These are phyloP conservation scores for Trichacis sp. DNA, from an alignment of 2,888 invertebrate species.

Conservation along the genomic window DNA sequence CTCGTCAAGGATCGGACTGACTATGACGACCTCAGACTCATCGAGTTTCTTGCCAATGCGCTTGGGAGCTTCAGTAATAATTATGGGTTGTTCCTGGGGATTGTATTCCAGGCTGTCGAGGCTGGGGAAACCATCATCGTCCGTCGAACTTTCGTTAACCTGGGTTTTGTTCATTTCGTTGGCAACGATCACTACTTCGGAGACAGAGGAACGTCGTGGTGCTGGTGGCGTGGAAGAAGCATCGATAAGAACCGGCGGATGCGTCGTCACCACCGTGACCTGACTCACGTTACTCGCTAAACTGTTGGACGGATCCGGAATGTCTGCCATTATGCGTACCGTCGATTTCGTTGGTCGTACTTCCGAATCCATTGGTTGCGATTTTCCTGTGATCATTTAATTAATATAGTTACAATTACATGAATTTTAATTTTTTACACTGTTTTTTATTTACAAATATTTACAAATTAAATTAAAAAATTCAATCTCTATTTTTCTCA, in stretches of 20 bases:
- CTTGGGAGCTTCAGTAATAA: slow-evolving; percentile 65
- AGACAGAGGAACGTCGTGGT: slow-evolving; percentile 75
- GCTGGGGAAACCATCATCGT: slow-evolving; percentile 80
- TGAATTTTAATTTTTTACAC: too few relatives aligned
- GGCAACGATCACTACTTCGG: slow-evolving; percentile 84
- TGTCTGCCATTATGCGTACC: slow-evolving; percentile 71
- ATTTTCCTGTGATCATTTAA: slow-evolving; percentile 51
- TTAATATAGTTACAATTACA: too few relatives aligned
- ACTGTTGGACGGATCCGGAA: slow-evolving; percentile 78
- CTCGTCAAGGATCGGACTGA: slow-evolving; percentile 76
- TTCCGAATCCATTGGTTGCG: slow-evolving; percentile 54
- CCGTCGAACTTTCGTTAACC: slow-evolving; percentile 77
- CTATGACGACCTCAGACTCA: slow-evolving; percentile 87
- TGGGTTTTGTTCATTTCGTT: slow-evolving; percentile 80
- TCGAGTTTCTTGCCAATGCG: slow-evolving; percentile 79
- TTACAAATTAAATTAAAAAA: too few relatives aligned
- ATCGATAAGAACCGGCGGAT: slow-evolving; percentile 83
- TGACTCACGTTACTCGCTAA: slow-evolving; percentile 81
- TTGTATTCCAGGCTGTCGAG: slow-evolving; percentile 80
- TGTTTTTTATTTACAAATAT: too few relatives aligned
- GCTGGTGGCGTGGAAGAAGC: slow-evolving; percentile 79
- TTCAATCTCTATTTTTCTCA: too few relatives aligned
- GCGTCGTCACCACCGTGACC: slow-evolving; percentile 87
- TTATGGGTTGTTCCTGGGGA: slow-evolving; percentile 61
- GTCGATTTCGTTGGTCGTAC: slow-evolving; percentile 69